phyloP scores from a whole-genome alignment of 2,113 vertebrate species.

The Colaptes auratus region DNA sequence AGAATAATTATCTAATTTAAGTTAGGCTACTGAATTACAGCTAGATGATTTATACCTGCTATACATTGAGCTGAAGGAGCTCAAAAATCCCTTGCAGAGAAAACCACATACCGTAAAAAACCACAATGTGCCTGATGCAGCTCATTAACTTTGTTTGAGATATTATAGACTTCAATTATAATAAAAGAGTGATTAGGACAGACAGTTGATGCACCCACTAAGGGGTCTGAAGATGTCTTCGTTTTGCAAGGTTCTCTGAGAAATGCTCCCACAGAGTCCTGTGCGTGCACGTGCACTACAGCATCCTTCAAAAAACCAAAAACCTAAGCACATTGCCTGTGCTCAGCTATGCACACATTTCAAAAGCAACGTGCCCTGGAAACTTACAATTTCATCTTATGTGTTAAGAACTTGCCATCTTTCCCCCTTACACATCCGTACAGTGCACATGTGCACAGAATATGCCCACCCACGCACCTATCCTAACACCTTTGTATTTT shows the following conservation, averaged over 20 bases:
- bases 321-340: background rate
- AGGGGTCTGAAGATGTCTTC: background rate
- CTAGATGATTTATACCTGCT: background rate
- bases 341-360: background rate
- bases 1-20: background rate
- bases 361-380: background rate
- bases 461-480: no score
- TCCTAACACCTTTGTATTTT: background rate
- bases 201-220: background rate
- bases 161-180: background rate
- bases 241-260: background rate
- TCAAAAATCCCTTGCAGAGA: background rate
- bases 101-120: background rate
- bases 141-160: background rate
- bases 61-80: background rate
- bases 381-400: background rate
- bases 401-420: accelerated
- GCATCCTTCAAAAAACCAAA: background rate
- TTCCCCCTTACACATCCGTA: background rate
- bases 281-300: accelerated
- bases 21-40: background rate
- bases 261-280: background rate
- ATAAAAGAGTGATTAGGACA: background rate
- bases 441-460: no score
- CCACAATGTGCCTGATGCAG: background rate